Evolutionary conservation across 2,113 vertebrate species (phyloP).

Genomic region (Lophochroa leadbeateri): DNA sequence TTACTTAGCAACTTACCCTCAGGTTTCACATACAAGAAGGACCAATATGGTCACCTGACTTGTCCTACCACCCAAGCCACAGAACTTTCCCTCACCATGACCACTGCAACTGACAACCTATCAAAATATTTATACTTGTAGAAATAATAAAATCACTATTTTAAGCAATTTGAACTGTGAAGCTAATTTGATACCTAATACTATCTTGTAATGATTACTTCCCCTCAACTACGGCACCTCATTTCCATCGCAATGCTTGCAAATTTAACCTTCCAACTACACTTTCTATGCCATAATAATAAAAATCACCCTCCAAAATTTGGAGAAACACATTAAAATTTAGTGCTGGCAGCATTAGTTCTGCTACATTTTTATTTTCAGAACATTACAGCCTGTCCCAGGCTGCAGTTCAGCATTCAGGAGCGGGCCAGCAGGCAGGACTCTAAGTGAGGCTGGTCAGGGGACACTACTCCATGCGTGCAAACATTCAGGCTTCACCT

Average conservation of each 20-base stretch:
- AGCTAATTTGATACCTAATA: neutral
- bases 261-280: neutral
- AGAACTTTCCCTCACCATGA: neutral
- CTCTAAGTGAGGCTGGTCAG: neutral
- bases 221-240: neutral
- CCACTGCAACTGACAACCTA: neutral
- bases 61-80: neutral
- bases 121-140: accelerated
- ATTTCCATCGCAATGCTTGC: neutral
- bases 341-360: neutral
- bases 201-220: neutral
- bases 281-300: neutral
- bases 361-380: neutral
- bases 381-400: neutral
- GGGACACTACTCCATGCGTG: neutral
- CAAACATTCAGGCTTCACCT: neutral
- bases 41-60: neutral
- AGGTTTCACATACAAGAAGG: neutral
- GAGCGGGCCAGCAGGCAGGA: neutral
- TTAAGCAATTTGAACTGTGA: neutral
- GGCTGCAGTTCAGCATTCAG: neutral
- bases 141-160: neutral
- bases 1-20: neutral
- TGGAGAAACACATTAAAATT: neutral
- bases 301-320: neutral